phyloP scores from a whole-genome alignment of 2,888 invertebrate genomes.

The Spatulosminthurus flaviceps region DNA sequence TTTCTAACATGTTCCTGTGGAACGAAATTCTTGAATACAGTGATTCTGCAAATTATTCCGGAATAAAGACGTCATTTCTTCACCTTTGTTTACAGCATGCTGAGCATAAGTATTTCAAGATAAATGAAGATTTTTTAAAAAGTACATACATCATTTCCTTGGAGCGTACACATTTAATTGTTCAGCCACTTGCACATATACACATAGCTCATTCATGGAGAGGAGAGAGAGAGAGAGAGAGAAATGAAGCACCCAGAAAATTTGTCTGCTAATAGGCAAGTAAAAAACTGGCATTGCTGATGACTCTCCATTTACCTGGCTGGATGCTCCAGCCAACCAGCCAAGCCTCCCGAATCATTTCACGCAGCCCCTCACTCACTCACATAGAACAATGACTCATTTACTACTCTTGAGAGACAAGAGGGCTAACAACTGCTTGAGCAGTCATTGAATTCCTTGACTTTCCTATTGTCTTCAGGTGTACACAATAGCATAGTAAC shows the following conservation, averaged over 20 bases:
- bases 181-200: too few species aligned
- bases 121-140: neutral
- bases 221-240: too few species aligned
- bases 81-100: neutral
- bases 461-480: neutral
- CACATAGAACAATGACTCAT: conserved; percentile 40
- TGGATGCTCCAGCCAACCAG: conserved; percentile 3
- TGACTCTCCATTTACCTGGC: conserved; percentile 34
- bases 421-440: conserved; percentile 21
- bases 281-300: conserved; percentile 21
- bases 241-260: neutral
- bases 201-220: conserved; percentile 6
- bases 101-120: neutral
- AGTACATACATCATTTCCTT: neutral
- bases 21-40: neutral
- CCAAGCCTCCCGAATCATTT: conserved; percentile 14
- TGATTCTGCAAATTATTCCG: neutral
- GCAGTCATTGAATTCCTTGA: conserved; percentile 33
- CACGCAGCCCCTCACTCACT: conserved; percentile 32
- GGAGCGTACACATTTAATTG: conserved; percentile 26
- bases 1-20: neutral
- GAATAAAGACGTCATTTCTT: neutral
- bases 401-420: conserved; percentile 17
- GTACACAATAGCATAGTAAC: too few species aligned
- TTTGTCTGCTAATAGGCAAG: conserved; percentile 7